Evolutionary conservation across 2,888 invertebrate species (phyloP).

Genomic region (Caenorhabditis parvicauda): DNA sequence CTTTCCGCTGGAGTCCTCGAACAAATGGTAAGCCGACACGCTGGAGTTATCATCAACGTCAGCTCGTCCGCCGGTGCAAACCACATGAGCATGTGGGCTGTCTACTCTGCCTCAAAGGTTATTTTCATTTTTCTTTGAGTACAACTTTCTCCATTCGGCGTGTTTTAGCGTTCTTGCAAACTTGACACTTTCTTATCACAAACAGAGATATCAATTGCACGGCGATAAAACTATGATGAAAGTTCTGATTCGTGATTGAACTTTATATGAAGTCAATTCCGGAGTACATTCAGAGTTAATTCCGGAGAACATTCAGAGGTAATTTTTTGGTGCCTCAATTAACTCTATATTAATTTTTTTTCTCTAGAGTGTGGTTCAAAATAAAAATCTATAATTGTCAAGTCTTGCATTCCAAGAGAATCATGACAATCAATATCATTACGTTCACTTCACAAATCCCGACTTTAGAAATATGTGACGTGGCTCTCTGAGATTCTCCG

Average conservation of each 20-base stretch:
- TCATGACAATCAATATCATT: not conserved
- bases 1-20: constrained; percentile 85
- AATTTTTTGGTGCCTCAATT: not conserved
- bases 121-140: too few relatives aligned
- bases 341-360: too few relatives aligned
- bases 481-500: constrained; percentile 62
- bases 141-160: too few relatives aligned
- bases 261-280: too few relatives aligned
- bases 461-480: constrained; percentile 60
- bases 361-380: too few relatives aligned
- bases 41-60: constrained; percentile 85
- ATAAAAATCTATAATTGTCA: too few relatives aligned
- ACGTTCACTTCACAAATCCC: constrained; percentile 19
- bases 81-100: constrained; percentile 70
- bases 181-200: too few relatives aligned
- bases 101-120: constrained; percentile 86
- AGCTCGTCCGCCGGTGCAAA: constrained; percentile 80
- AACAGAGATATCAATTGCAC: too few relatives aligned
- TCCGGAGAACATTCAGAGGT: not conserved
- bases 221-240: too few relatives aligned
- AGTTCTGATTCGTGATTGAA: too few relatives aligned
- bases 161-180: too few relatives aligned
- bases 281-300: not conserved
- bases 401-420: not conserved
- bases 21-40: constrained; percentile 77